phyloP scores from a whole-genome alignment of 1,140 invertebrate genomes.

The Diachasma alloeum region DNA sequence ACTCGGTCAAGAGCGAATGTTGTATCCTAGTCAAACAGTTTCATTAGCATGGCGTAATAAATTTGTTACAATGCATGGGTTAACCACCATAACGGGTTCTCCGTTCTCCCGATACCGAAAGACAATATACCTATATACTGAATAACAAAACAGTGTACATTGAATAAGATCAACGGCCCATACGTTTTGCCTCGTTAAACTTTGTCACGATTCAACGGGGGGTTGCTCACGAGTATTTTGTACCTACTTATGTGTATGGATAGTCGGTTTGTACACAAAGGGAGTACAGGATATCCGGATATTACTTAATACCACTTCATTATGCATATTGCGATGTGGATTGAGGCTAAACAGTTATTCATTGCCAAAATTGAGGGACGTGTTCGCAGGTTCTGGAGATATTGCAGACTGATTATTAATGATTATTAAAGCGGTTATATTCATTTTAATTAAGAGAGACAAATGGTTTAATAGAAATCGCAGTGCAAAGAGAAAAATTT shows the following conservation, averaged over 20 bases:
- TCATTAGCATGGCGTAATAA: slow-evolving; percentile 16
- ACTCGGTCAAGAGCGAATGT: slow-evolving; percentile 5
- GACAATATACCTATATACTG: slow-evolving; percentile 12
- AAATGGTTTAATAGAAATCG: no score
- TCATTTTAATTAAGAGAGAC: no score
- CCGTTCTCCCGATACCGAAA: not conserved
- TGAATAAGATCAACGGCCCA: slow-evolving; percentile 17
- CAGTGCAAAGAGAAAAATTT: no score
- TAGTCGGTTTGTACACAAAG: not conserved
- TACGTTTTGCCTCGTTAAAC: slow-evolving; percentile 15
- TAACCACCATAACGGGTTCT: not conserved
- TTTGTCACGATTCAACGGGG: slow-evolving; percentile 6
- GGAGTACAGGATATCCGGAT: not conserved
- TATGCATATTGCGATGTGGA: not conserved
- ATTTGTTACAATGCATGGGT: not conserved
- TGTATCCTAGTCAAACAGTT: not conserved
- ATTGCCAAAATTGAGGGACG: not conserved
- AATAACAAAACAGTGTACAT: not conserved
- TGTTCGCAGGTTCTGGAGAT: not conserved
- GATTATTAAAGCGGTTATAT: not conserved
- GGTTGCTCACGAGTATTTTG: slow-evolving; percentile 4
- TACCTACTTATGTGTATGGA: not conserved
- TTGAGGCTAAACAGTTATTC: not conserved
- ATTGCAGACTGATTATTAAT: not conserved
- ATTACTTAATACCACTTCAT: not conserved